Base-by-base conservation (phyloP, 2,797 vertebrate species). In the Artibeus jamaicensis region DNA sequence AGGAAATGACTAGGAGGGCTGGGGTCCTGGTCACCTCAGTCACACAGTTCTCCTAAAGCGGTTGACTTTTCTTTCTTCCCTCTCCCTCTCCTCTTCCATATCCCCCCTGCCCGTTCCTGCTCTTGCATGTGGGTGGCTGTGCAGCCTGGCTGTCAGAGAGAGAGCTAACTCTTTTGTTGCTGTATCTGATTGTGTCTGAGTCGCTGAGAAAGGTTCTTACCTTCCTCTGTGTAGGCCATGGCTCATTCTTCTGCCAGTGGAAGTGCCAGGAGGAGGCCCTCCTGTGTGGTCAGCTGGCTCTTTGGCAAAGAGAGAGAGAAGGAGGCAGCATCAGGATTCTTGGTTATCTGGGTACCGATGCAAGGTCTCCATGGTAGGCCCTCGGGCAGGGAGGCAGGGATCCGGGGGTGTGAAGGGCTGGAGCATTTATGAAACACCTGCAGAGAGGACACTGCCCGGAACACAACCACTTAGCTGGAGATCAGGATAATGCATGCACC, bases 171-270 rank as follows among this genome's bases (percentile, higher is more conserved):
- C 71, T 82, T 77, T 34, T 34, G 42, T 94, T 70, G 65, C 79
- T 53, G 29, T 67, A 94, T 65, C 50, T 18, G 96, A 93, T 53
- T 34, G 32, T 70, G 44, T 91, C 65, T 76, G 91, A 94, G 59
- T 39, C 71, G 14, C 59, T 26, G 39, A 79, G 94, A 85, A 46
- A 34, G 24, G 0, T 29, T 94, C 86, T 82, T 37, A 46, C 93
- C 50, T 53, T 34, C 37, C 84, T 82, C 85, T 44, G 65, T 1
- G 0, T 39, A 32, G 22, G 57, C 9, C 88, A 68, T 3, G 55
- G 22, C 59, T 96, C 73, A 5, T 11, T 83, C 50, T 86, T 92
- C 91, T 73, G 42, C 91, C 57, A 71, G 37, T 1, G 0, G 85
- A 82, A 50, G 48, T 59, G 78, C 14, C 4, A 15, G 93, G 53